These are phyloP conservation scores for Sula dactylatra DNA, from an alignment of 2,113 vertebrate genomes.

Conservation along the genomic window DNA sequence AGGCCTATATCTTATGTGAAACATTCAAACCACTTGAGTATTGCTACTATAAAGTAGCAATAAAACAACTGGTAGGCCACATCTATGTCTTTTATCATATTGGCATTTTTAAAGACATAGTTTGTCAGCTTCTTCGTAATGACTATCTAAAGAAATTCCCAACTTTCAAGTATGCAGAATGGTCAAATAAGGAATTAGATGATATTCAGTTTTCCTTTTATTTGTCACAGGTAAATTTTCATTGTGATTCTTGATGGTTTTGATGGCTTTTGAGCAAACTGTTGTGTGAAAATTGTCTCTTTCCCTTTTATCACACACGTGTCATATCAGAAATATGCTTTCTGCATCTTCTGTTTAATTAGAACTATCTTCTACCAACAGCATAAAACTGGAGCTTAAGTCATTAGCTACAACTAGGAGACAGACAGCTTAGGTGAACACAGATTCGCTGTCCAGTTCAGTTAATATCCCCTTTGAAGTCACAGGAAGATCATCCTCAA, in stretches of 20 bases:
- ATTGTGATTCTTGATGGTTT: neutral
- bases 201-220: neutral
- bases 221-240: neutral
- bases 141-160: neutral
- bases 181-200: neutral
- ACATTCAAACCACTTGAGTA: neutral
- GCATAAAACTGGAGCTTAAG: neutral
- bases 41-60: neutral
- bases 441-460: neutral
- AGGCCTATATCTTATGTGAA: accelerated
- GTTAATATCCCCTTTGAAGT: neutral
- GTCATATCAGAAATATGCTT: neutral
- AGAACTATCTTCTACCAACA: neutral
- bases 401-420: neutral
- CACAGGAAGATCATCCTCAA: neutral
- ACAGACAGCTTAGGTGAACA: neutral
- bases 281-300: neutral
- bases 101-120: neutral
- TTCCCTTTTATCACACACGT: accelerated
- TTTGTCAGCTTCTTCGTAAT: neutral
- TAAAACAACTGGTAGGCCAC: neutral
- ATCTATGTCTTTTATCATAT: neutral
- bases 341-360: neutral
- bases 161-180: neutral
- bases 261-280: neutral